These are phyloP conservation scores for Pterocles orientalis DNA, from an alignment of 2,113 vertebrate genomes.

Conservation along the genomic window DNA sequence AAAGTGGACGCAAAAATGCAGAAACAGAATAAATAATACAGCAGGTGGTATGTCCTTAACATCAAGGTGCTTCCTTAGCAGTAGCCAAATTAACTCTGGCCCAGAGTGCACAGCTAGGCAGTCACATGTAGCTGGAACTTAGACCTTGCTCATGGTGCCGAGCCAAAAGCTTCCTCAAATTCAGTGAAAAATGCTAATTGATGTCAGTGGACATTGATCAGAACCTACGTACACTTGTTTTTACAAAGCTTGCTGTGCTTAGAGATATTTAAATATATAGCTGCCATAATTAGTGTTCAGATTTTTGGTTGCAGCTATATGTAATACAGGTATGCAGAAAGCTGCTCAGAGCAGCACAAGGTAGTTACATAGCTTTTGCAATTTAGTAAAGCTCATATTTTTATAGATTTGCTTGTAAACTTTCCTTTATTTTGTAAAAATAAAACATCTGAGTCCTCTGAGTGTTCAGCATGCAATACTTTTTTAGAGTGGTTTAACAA, in stretches of 20 bases:
- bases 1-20: conserved; percentile 21
- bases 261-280: neutral
- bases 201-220: neutral
- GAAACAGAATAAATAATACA: conserved; percentile 47
- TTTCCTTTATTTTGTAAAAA: neutral
- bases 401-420: neutral
- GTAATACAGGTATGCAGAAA: neutral
- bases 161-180: neutral
- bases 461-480: neutral
- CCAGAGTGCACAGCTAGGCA: neutral
- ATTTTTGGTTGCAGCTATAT: neutral
- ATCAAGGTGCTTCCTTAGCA: neutral
- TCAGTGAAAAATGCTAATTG: neutral
- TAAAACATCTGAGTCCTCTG: neutral
- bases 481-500: neutral
- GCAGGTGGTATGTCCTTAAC: conserved; percentile 39
- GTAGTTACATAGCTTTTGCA: neutral
- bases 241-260: neutral
- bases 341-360: neutral
- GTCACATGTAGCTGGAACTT: neutral
- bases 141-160: neutral
- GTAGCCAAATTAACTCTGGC: neutral
- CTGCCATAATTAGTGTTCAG: neutral
- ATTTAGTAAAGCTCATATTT: neutral
- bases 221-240: neutral